phyloP scores from a whole-genome alignment of 1,140 invertebrate genomes.

The Heterodera carotae region DNA sequence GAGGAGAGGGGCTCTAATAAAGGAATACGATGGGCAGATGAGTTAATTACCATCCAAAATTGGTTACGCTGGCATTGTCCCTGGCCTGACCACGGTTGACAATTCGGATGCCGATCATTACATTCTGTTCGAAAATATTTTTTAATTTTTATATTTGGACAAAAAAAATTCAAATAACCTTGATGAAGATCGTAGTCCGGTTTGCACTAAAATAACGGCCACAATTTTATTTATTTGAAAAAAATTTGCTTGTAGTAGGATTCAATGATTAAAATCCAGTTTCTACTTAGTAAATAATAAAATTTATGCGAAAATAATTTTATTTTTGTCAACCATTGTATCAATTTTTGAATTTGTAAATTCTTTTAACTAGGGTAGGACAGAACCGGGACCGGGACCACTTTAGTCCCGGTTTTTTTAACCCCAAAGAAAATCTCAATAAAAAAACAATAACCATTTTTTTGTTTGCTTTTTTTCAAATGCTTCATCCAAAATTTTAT shows the following conservation, averaged over 20 bases:
- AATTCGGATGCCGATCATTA: slow-evolving; percentile 34
- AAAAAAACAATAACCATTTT: no score
- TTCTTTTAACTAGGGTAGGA: no score
- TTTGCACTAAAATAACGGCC: slow-evolving; percentile 23
- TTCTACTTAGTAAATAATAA: no score
- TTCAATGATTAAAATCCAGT: background rate
- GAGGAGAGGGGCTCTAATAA: no score
- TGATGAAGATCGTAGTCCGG: slow-evolving; percentile 21
- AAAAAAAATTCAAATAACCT: background rate
- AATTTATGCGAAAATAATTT: slow-evolving; percentile 13
- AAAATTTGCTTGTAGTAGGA: background rate
- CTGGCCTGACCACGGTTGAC: slow-evolving; percentile 22
- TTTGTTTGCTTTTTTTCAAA: no score
- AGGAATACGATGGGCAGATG: no score
- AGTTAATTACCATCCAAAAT: slow-evolving; percentile 29
- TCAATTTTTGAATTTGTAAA: no score
- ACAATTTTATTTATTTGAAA: background rate
- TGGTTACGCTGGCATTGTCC: slow-evolving; percentile 35
- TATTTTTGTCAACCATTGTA: no score
- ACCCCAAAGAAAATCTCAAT: no score
- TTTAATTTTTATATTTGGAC: background rate
- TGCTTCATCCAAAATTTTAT: no score
- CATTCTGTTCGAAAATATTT: slow-evolving; percentile 29
- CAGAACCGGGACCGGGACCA: no score
- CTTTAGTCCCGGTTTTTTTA: no score